Conservation (phyloP, 2,888 invertebrate species). For the Salticus scenicus region DNA sequence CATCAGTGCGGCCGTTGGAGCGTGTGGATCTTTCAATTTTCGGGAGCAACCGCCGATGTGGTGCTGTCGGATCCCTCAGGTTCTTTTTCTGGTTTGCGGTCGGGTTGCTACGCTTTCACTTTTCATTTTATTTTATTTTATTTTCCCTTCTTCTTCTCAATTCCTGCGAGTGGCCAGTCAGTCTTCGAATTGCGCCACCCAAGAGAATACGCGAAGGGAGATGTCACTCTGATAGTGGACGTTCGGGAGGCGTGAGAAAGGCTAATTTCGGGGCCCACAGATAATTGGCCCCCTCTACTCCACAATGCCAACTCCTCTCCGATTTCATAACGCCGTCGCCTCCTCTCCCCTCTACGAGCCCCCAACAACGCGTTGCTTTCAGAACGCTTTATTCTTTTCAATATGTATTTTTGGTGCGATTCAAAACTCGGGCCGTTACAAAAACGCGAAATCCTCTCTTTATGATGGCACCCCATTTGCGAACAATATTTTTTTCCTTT, state of each 20-base stretch:
- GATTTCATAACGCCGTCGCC: not conserved
- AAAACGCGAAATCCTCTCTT: slow-evolving; percentile 44
- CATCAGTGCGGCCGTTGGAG: slow-evolving; percentile 38
- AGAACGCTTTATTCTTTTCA: not conserved
- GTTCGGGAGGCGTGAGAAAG: slow-evolving; percentile 61
- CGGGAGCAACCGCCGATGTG: slow-evolving; percentile 24
- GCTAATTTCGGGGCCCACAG: slow-evolving; percentile 44
- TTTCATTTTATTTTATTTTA: not conserved
- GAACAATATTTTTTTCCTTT: not conserved
- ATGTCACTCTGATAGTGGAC: slow-evolving; percentile 57
- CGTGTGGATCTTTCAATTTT: slow-evolving; percentile 66
- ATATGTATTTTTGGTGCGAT: slow-evolving; percentile 1
- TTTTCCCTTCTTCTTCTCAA: not conserved
- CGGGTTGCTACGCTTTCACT: not conserved
- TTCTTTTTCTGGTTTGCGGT: slow-evolving; percentile 5
- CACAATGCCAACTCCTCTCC: slow-evolving; percentile 21
- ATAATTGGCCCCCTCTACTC: slow-evolving; percentile 46
- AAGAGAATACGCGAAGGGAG: slow-evolving; percentile 10
- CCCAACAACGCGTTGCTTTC: slow-evolving; percentile 32
- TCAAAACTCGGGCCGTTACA: slow-evolving; percentile 36
- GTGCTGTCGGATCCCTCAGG: slow-evolving; percentile 21
- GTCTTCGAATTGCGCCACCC: slow-evolving; percentile 40
- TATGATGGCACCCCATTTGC: slow-evolving; percentile 45
- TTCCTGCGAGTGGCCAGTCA: slow-evolving; percentile 41
- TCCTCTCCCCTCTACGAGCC: not conserved